Evolutionary conservation across 2,797 vertebrate species (phyloP).

Genomic region (Acanthis flammea): DNA sequence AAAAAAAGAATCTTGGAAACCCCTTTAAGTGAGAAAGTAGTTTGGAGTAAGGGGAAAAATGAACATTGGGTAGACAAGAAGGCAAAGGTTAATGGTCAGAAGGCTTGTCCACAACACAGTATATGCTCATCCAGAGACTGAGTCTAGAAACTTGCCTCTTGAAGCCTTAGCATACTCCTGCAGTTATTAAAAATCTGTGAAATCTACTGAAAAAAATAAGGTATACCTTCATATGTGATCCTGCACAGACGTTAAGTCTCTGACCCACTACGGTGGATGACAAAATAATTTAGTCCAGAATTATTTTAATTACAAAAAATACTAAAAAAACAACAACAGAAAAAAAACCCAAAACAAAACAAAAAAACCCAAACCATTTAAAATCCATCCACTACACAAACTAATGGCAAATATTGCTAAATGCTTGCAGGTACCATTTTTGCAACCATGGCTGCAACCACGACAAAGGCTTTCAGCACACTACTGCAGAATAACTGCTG

Average conservation of each 20-base stretch:
- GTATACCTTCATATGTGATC: neutral
- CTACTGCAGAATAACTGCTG: neutral
- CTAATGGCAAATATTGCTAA: neutral
- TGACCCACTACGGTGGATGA: neutral
- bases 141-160: neutral
- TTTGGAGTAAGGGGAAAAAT: neutral
- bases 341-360: neutral
- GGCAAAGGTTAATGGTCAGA: neutral
- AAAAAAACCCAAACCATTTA: neutral
- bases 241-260: neutral
- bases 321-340: no score
- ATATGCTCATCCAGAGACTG: fast-evolving
- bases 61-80: neutral
- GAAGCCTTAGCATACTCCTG: neutral
- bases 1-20: fast-evolving
- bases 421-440: neutral
- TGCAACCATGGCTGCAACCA: no score
- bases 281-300: neutral
- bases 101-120: neutral
- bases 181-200: neutral
- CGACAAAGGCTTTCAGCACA: neutral
- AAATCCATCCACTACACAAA: neutral
- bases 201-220: neutral
- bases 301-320: neutral
- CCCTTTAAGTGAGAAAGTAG: neutral